phyloP scores from a whole-genome alignment of 1,140 invertebrate genomes.

The Halictus rubicundus region DNA sequence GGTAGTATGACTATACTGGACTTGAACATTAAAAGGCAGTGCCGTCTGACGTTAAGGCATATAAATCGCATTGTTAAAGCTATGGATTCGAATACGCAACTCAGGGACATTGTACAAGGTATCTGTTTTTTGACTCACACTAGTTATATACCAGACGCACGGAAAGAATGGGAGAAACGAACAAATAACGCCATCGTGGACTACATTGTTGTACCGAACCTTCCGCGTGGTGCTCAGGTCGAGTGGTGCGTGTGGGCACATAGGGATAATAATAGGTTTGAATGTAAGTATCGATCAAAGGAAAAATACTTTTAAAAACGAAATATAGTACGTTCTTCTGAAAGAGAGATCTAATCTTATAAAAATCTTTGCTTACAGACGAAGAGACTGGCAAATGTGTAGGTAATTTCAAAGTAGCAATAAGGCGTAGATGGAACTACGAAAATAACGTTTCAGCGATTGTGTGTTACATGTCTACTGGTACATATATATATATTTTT shows the following conservation, averaged over 20 bases:
- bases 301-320: not conserved
- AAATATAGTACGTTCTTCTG: not conserved
- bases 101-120: conserved; percentile 91
- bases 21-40: conserved; percentile 86
- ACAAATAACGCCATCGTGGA: conserved; percentile 94
- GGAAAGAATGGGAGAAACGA: conserved; percentile 89
- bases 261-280: conserved; percentile 91
- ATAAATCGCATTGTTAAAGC: conserved; percentile 90
- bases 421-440: conserved; percentile 91
- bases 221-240: conserved; percentile 90
- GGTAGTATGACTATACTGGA: conserved; percentile 89
- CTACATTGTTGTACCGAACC: conserved; percentile 89
- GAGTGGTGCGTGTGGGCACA: conserved; percentile 97
- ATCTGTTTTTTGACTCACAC: conserved; percentile 90
- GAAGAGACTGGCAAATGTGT: conserved; percentile 93
- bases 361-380: conserved; percentile 82
- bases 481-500: conserved; percentile 73
- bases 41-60: conserved; percentile 90
- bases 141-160: conserved; percentile 86
- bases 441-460: conserved; percentile 92
- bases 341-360: not conserved
- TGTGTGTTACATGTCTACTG: conserved; percentile 89
- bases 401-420: conserved; percentile 89
- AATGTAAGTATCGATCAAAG: conserved; percentile 83
- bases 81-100: conserved; percentile 87